These are phyloP conservation scores for Argya squamiceps DNA, from an alignment of 2,797 vertebrate genomes.

Conservation along the genomic window DNA sequence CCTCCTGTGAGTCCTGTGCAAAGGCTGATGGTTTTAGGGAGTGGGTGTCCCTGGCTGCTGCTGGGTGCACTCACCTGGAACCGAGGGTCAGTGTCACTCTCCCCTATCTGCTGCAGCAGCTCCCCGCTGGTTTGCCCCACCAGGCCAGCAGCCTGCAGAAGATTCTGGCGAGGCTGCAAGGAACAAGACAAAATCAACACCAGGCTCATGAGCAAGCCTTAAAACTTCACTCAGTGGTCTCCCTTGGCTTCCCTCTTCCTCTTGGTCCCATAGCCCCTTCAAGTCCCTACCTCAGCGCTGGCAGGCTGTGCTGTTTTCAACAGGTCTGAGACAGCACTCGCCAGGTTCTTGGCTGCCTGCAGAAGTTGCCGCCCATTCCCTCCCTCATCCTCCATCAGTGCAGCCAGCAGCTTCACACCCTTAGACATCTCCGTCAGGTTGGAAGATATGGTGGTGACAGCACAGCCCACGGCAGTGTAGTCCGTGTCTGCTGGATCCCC, in stretches of 20 bases:
- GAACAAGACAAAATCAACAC: not conserved
- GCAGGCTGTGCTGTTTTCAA: constrained; percentile 93
- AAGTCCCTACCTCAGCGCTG: constrained; percentile 85
- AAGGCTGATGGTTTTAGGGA: not conserved
- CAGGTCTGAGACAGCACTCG: constrained; percentile 90
- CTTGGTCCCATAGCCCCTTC: not conserved
- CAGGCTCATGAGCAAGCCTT: fast-evolving
- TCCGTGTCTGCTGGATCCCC: constrained; percentile 97
- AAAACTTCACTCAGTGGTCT: not conserved
- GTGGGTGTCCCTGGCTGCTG: fast-evolving
- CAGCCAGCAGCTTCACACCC: constrained; percentile 92
- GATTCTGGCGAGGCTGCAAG: constrained; percentile 91
- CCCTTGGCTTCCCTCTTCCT: not conserved
- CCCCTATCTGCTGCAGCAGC: constrained; percentile 94
- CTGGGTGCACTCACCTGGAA: constrained; percentile 86
- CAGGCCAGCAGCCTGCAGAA: constrained; percentile 93
- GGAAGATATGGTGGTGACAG: constrained; percentile 97
- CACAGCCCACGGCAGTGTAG: constrained; percentile 96
- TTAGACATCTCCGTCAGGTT: constrained; percentile 99
- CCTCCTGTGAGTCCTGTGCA: not conserved
- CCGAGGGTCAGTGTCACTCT: constrained; percentile 90
- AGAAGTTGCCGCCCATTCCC: constrained; percentile 91
- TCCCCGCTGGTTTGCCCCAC: constrained; percentile 96
- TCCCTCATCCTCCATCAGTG: constrained; percentile 95
- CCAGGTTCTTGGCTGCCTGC: constrained; percentile 93